These are phyloP conservation scores for Ceratitis capitata DNA, from an alignment of 1,140 invertebrate species.

Conservation along the genomic window DNA sequence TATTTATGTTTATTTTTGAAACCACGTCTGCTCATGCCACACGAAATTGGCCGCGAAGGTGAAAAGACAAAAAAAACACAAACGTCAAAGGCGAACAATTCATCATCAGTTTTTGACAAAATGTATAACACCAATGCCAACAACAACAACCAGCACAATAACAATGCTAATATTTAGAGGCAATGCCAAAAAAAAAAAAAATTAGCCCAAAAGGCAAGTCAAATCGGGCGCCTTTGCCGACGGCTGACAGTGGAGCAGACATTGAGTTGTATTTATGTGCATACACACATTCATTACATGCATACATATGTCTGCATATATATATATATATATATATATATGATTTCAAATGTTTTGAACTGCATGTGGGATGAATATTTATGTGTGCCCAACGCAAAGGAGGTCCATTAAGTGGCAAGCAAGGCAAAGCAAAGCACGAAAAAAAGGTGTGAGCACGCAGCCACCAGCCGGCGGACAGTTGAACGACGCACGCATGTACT, in stretches of 20 bases:
- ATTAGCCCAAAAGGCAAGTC: conserved; percentile 6
- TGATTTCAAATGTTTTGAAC: no score
- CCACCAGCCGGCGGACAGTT: not conserved
- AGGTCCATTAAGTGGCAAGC: conserved; percentile 34
- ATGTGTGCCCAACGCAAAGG: not conserved
- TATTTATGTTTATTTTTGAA: not conserved
- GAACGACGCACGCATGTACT: not conserved
- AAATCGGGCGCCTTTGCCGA: conserved; percentile 1
- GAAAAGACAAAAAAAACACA: not conserved
- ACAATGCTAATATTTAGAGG: not conserved
- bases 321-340: no score
- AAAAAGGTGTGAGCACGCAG: not conserved
- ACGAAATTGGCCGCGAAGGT: conserved; percentile 24
- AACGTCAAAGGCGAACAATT: conserved; percentile 18
- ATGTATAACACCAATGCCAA: not conserved
- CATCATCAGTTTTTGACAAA: conserved; percentile 30
- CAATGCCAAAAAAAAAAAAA: conserved; percentile 13
- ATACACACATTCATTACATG: not conserved
- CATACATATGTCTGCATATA: not conserved
- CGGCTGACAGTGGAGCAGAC: not conserved
- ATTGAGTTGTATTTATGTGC: not conserved
- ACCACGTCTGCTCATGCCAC: not conserved
- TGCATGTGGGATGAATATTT: conserved; percentile 32
- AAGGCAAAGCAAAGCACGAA: not conserved
- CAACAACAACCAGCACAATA: not conserved